These are phyloP conservation scores for Taphrorychus bicolor DNA, from an alignment of 2,888 invertebrate species.

Conservation along the genomic window DNA sequence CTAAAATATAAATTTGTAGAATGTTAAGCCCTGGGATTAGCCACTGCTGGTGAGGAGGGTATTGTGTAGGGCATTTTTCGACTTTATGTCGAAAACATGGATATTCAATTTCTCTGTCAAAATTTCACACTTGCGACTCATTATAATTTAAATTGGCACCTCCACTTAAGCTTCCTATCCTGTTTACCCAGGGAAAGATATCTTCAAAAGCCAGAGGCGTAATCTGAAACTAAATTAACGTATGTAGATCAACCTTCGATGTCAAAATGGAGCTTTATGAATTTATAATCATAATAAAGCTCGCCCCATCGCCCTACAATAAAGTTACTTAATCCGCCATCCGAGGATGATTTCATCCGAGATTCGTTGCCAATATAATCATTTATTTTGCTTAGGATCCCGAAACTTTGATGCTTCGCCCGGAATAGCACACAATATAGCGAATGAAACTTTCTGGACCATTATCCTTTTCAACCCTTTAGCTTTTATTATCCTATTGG, in stretches of 20 bases:
- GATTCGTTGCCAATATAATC: slow-evolving; percentile 9
- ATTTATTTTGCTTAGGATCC: slow-evolving; percentile 11
- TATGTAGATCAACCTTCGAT: slow-evolving; percentile 6
- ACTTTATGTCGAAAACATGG: too few relatives aligned
- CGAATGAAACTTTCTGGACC: slow-evolving; percentile 31
- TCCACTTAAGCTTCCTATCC: neutral
- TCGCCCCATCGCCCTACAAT: neutral
- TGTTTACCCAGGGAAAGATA: neutral
- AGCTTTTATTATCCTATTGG: slow-evolving; percentile 34
- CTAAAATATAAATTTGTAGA: neutral
- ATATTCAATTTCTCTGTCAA: too few relatives aligned
- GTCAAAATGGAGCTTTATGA: slow-evolving; percentile 12
- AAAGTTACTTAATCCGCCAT: slow-evolving; percentile 6
- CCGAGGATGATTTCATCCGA: slow-evolving; percentile 1
- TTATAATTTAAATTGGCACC: neutral
- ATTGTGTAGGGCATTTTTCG: neutral
- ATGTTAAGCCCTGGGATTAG: neutral
- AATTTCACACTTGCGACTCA: too few relatives aligned
- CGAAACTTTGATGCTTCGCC: slow-evolving; percentile 4
- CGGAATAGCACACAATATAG: slow-evolving; percentile 9
- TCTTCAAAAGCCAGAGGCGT: neutral
- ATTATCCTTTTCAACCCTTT: slow-evolving; percentile 38
- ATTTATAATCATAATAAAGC: slow-evolving; percentile 12
- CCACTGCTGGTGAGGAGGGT: neutral
- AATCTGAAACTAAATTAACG: neutral